Percentiles rank a stretch among this genome's conserved stretches.
Conservation (phyloP, 2,113 vertebrate genomes). For the Lasiurus borealis region DNA sequence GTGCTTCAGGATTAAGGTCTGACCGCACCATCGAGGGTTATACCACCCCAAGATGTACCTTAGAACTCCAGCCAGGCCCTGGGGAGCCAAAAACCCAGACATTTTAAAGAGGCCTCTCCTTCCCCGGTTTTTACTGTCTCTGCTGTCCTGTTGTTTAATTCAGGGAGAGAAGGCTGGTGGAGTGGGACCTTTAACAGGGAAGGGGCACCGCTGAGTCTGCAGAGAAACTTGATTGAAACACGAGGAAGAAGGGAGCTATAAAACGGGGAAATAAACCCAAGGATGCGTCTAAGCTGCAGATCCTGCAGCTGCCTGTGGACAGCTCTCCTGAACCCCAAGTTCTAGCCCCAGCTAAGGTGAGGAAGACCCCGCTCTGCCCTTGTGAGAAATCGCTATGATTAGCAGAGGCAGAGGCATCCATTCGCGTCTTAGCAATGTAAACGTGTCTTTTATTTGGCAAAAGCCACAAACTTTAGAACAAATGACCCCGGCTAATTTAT, state of each 20-base stretch:
- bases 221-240: background rate
- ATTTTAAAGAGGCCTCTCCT: background rate
- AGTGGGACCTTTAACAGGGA: fast-evolving
- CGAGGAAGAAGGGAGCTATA: background rate
- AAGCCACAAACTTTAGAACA: background rate
- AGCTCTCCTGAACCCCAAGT: background rate
- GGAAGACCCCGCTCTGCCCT: background rate
- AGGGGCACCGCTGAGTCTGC: background rate
- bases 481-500: background rate
- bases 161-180: background rate
- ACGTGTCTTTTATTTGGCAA: background rate
- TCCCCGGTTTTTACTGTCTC: fast-evolving
- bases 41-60: conserved; percentile 52
- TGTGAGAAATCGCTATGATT: background rate
- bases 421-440: background rate
- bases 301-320: no score
- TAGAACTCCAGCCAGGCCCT: background rate
- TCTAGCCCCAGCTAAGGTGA: background rate
- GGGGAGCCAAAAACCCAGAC: background rate
- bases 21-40: conserved; percentile 84
- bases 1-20: conserved; percentile 92
- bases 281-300: fast-evolving
- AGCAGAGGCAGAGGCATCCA: background rate
- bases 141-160: background rate
- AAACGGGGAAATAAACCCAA: background rate